Evolutionary conservation across 2,113 vertebrate species (phyloP).

Genomic region (Ceyx melanurus): DNA sequence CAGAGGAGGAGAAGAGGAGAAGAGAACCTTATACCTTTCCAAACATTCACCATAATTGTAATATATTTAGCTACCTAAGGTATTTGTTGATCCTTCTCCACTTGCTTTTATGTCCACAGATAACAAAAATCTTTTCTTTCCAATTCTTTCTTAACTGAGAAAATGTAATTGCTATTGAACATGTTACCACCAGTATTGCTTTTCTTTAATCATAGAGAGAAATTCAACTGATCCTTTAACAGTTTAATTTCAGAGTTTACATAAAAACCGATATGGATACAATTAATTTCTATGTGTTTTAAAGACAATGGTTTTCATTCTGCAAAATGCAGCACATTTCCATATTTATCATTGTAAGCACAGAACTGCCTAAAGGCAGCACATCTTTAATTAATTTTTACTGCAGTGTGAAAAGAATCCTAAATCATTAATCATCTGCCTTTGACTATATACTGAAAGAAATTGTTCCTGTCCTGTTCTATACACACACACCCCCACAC

Average conservation of each 20-base stretch:
- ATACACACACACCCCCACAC: background rate
- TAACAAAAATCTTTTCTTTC: constrained; percentile 32
- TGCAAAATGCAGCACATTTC: constrained; percentile 55
- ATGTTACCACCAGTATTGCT: background rate
- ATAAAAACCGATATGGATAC: constrained; percentile 49
- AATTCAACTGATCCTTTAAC: constrained; percentile 43
- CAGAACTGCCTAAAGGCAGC: constrained; percentile 46
- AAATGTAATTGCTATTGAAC: constrained; percentile 39
- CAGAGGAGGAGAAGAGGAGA: background rate
- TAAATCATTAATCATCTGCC: constrained; percentile 52
- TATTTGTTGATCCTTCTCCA: background rate
- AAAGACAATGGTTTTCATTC: constrained; percentile 42
- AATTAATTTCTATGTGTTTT: constrained; percentile 33
- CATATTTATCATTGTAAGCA: constrained; percentile 47
- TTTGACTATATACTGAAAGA: constrained; percentile 36
- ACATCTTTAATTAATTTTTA: constrained; percentile 66
- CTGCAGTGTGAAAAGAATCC: constrained; percentile 46
- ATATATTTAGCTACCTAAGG: background rate
- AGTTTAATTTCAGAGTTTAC: constrained; percentile 61
- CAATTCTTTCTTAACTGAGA: constrained; percentile 16
- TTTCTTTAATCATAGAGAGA: constrained; percentile 53
- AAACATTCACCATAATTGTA: background rate
- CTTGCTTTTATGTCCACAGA: background rate
- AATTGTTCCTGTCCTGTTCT: background rate
- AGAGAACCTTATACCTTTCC: background rate